Evolutionary conservation across 2,797 vertebrate species (phyloP).

Genomic region (Dryobates pubescens): DNA sequence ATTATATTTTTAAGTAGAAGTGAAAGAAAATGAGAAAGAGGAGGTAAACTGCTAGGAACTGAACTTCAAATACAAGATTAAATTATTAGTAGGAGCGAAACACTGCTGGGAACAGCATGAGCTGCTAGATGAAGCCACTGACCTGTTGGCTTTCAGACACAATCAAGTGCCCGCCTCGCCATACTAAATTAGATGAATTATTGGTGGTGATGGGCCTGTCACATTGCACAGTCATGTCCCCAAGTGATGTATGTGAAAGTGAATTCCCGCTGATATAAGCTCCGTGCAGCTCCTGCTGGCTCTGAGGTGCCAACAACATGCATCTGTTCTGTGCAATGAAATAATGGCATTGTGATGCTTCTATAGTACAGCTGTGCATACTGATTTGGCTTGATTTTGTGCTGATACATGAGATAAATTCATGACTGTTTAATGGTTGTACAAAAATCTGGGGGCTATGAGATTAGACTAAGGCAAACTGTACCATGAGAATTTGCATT

Average conservation of each 20-base stretch:
- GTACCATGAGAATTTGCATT: slow-evolving; percentile 9
- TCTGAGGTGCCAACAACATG: slow-evolving; percentile 17
- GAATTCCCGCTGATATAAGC: background rate
- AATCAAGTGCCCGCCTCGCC: background rate
- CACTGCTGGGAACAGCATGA: slow-evolving; percentile 47
- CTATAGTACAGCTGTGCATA: background rate
- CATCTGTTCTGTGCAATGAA: slow-evolving; percentile 28
- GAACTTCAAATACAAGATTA: slow-evolving; percentile 49
- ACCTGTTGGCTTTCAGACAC: slow-evolving; percentile 48
- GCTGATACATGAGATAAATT: slow-evolving; percentile 25
- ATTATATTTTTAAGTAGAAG: slow-evolving; percentile 58
- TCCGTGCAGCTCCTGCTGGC: background rate
- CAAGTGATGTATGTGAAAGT: slow-evolving; percentile 26
- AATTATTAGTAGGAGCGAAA: slow-evolving; percentile 45
- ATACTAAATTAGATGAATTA: slow-evolving; percentile 53
- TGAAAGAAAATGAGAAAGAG: slow-evolving; percentile 49
- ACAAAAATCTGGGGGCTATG: background rate
- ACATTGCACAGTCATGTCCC: slow-evolving; percentile 20
- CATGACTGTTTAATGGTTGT: background rate
- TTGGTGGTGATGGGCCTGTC: slow-evolving; percentile 34
- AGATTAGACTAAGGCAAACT: slow-evolving; percentile 2
- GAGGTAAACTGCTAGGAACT: slow-evolving; percentile 30
- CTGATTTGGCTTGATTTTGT: slow-evolving; percentile 31
- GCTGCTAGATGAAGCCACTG: slow-evolving; percentile 39
- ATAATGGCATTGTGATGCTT: background rate